These are phyloP conservation scores for Bufotes viridis DNA, from an alignment of 2,797 vertebrate genomes.

Conservation along the genomic window DNA sequence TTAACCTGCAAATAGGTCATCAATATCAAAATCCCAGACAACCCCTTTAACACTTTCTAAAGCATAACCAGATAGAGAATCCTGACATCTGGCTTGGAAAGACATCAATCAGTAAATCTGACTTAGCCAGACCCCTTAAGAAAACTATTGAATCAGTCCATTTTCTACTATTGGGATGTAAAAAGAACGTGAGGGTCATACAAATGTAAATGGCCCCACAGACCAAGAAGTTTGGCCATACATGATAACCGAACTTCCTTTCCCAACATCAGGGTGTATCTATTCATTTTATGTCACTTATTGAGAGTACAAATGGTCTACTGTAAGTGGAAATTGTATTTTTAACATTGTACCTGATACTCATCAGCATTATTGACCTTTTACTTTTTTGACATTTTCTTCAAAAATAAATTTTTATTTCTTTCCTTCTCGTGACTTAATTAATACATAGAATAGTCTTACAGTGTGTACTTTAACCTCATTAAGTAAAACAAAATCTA, in stretches of 20 bases:
- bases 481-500: slow-evolving; percentile 21
- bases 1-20: too few species aligned
- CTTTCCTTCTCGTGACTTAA: neutral
- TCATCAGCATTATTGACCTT: neutral
- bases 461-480: neutral
- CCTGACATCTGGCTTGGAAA: neutral
- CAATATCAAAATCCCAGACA: too few species aligned
- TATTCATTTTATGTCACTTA: neutral
- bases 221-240: neutral
- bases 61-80: too few species aligned
- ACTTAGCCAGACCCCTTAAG: neutral
- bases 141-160: neutral
- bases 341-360: neutral
- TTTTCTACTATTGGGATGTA: neutral
- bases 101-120: neutral
- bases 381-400: neutral
- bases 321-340: neutral
- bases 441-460: slow-evolving; percentile 12
- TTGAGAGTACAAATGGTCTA: neutral
- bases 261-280: neutral
- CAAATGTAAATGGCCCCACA: neutral
- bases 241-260: neutral
- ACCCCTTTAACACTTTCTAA: too few species aligned
- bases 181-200: neutral
- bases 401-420: neutral